These are phyloP conservation scores for Atta cephalotes DNA, from an alignment of 1,140 invertebrate genomes.

Conservation along the genomic window DNA sequence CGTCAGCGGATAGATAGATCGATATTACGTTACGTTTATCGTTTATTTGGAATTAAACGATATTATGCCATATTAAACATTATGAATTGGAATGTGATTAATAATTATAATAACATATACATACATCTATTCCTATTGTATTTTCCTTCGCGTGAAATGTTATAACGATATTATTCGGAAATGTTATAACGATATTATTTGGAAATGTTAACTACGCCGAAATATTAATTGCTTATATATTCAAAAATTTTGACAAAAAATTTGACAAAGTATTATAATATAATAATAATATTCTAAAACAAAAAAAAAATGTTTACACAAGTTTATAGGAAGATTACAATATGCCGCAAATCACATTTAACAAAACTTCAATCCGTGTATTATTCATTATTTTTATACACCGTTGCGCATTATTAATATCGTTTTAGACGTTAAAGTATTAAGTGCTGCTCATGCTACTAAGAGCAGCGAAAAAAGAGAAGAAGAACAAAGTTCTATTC, in stretches of 20 bases:
- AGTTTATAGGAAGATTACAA: not conserved
- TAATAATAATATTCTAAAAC: conserved; percentile 15
- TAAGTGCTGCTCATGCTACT: not conserved
- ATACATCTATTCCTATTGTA: not conserved
- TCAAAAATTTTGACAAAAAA: not conserved
- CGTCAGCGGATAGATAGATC: conserved; percentile 4
- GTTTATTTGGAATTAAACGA: not conserved
- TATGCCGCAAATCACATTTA: not conserved
- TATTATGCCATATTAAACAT: conserved; percentile 48
- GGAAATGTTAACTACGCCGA: not conserved
- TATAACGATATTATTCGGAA: conserved; percentile 7
- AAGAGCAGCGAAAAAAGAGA: not conserved
- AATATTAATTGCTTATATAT: conserved; percentile 34
- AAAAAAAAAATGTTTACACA: not conserved
- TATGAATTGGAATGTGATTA: conserved; percentile 45
- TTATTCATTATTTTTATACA: conserved; percentile 12
- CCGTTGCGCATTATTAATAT: not conserved
- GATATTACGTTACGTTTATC: conserved; percentile 38
- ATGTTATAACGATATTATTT: conserved; percentile 5
- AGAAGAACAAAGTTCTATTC: not conserved
- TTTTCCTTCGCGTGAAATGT: conserved; percentile 31
- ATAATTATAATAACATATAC: conserved; percentile 23
- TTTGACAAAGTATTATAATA: not conserved
- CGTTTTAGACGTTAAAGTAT: conserved; percentile 17
- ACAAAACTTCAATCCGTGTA: conserved; percentile 2